A percentile compares a stretch with the other conserved stretches of the same genome.
Conservation (phyloP, 1,140 invertebrate species). For the Limonius californicus region DNA sequence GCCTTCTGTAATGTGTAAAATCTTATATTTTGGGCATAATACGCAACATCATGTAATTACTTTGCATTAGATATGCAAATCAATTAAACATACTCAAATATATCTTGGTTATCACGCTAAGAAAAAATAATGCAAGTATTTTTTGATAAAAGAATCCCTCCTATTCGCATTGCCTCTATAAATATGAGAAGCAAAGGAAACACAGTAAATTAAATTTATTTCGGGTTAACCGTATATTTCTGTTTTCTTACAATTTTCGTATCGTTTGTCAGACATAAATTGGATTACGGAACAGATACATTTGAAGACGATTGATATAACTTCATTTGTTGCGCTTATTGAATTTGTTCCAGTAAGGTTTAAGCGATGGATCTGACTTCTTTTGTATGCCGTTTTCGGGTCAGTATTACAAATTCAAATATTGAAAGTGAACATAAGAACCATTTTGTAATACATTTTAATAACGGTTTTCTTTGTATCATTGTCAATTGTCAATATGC, state of each 20-base stretch:
- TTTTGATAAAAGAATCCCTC: neutral
- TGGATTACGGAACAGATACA: constrained; percentile 20
- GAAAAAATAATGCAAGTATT: neutral
- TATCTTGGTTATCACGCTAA: neutral
- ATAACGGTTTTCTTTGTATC: too few species aligned
- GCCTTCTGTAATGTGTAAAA: too few species aligned
- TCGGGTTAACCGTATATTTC: constrained; percentile 18
- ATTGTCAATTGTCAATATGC: too few species aligned
- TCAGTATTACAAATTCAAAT: neutral
- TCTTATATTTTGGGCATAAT: too few species aligned
- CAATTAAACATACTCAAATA: too few species aligned
- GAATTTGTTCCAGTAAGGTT: neutral
- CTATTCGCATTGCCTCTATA: neutral
- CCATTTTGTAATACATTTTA: too few species aligned
- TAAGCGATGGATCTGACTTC: neutral
- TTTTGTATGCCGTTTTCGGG: too few species aligned
- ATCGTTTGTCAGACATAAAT: constrained; percentile 23
- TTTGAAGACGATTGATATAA: constrained; percentile 16
- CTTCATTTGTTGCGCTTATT: constrained; percentile 11
- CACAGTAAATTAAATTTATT: constrained; percentile 22
- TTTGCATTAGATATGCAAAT: neutral
- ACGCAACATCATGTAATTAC: too few species aligned
- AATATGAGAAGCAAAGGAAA: constrained; percentile 15
- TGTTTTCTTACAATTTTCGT: constrained; percentile 25
- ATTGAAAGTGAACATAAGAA: neutral